Evolutionary conservation across 64 coral and sea anemone genomes (phyloP), one percentile per base, ranked within the genome.

Genomic region (Montipora cactus): DNA sequence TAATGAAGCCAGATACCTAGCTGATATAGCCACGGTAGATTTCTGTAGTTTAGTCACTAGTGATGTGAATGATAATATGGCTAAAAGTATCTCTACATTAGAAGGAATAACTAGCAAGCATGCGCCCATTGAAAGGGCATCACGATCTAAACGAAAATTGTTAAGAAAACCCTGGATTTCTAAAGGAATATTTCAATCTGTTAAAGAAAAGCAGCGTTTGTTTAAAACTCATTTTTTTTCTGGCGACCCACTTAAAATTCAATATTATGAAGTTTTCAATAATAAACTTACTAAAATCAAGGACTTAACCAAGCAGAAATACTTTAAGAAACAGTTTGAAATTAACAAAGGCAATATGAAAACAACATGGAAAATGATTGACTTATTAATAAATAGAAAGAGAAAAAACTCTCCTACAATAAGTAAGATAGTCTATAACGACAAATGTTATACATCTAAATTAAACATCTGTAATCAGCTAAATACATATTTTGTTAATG

Each of bases 31-130:
- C 19, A 76, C 90, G 80, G 78, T 87, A 75, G 69, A 95, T 49
- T 95, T 49, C 55, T 49, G 77, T 19, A 75, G 19, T 25, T 59
- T 95, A 19, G 62, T 84, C 77, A 57, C 19, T 72, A 44, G 12
- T 15, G 83, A 89, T 94, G 86, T 81, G 57, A 90, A 90, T 50
- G 19, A 77, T 11, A 91, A 59, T 47, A 58, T 89, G 78, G 23
- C 70, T 50, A 75, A 81, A 10, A 76, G 79, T 74, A n/a, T 10
- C 11, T 22, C 69, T 5, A 25, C 71, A 37, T 25, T 88, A 16
- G 53, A 78, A 78, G 49, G 64, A 15, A 69, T 93, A 45, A 87
- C 61, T 19, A 73, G 81, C 77, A 88, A 93, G 88, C 92, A 93
- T 88, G 84, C 92, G 20, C 92, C 82, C 49, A 50, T 89, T 11